Percentiles rank a stretch among this genome's conserved stretches.
phyloP scores from a whole-genome alignment of 2,888 invertebrate genomes.

The Endomychus coccineus region DNA sequence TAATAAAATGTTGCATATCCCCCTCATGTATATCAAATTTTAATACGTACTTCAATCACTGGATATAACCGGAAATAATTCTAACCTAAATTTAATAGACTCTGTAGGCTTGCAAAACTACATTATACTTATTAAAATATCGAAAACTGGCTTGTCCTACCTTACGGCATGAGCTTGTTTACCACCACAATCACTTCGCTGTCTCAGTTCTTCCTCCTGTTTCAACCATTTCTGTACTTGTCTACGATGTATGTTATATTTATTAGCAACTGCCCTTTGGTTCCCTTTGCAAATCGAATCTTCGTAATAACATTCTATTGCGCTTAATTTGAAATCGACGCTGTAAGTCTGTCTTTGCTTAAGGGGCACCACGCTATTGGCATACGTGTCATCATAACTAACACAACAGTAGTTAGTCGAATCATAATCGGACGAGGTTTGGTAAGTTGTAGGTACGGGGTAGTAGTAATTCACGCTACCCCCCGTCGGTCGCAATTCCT shows the following conservation, averaged over 20 bases:
- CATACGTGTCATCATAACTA: slow-evolving; percentile 12
- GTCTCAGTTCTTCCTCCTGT: slow-evolving; percentile 43
- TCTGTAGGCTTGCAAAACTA: too few species aligned
- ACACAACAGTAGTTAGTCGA: slow-evolving; percentile 17
- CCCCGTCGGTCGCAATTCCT: slow-evolving; percentile 44
- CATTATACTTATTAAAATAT: too few species aligned
- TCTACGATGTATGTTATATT: slow-evolving; percentile 45
- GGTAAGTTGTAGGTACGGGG: slow-evolving; percentile 33
- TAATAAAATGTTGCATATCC: too few species aligned
- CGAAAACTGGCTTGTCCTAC: too few species aligned
- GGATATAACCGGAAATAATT: too few species aligned
- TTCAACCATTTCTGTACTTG: slow-evolving; percentile 53
- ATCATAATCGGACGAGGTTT: slow-evolving; percentile 22
- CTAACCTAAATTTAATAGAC: too few species aligned
- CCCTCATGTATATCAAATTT: too few species aligned
- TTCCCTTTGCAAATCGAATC: slow-evolving; percentile 46
- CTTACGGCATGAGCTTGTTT: too few species aligned
- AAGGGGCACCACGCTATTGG: slow-evolving; percentile 20
- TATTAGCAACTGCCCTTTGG: slow-evolving; percentile 44
- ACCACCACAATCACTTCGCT: slow-evolving; percentile 35
- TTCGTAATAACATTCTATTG: slow-evolving; percentile 49
- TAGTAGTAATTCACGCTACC: slow-evolving; percentile 43
- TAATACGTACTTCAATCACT: too few species aligned
- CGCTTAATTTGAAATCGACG: slow-evolving; percentile 49
- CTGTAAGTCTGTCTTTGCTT: slow-evolving; percentile 44